Evolutionary conservation across 92 coral and sea anemone species (phyloP).

Genomic region (Porites lobata): DNA sequence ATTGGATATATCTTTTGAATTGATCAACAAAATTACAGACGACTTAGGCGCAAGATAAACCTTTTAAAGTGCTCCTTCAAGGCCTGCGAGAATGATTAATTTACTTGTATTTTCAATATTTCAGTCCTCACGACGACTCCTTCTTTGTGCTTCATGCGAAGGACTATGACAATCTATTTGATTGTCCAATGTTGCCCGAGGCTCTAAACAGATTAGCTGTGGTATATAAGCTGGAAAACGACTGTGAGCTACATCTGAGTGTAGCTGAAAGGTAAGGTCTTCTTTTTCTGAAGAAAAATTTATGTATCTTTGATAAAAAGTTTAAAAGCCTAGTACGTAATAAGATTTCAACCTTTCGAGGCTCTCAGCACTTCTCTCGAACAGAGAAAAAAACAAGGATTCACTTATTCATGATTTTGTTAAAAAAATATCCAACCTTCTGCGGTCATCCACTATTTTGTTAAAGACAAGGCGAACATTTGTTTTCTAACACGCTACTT

Average conservation of each 20-base stretch:
- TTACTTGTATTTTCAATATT: not conserved
- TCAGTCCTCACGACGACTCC: constrained; percentile 81
- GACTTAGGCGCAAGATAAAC: too few relatives aligned
- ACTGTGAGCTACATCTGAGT: constrained; percentile 37
- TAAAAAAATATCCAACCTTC: too few relatives aligned
- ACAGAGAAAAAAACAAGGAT: too few relatives aligned
- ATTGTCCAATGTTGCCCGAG: constrained; percentile 69
- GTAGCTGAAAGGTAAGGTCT: constrained; percentile 49
- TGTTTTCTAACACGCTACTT: too few relatives aligned
- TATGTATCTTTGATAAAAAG: not conserved
- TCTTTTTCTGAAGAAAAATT: not conserved
- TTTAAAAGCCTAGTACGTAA: not conserved
- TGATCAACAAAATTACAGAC: too few relatives aligned
- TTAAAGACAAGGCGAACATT: too few relatives aligned
- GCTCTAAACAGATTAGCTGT: constrained; percentile 65
- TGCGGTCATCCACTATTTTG: too few relatives aligned
- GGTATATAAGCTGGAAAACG: constrained; percentile 57
- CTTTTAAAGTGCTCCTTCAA: not conserved
- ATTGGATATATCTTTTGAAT: too few relatives aligned
- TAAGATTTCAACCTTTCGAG: too few relatives aligned
- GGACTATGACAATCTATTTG: constrained; percentile 76
- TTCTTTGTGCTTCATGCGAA: constrained; percentile 75
- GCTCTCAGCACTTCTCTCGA: too few relatives aligned
- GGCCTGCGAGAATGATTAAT: not conserved
- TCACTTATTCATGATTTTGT: too few relatives aligned